Evolutionary conservation across 2,113 vertebrate genomes (phyloP), one percentile per base, ranked within the genome.

Genomic region (Sapajus apella): DNA sequence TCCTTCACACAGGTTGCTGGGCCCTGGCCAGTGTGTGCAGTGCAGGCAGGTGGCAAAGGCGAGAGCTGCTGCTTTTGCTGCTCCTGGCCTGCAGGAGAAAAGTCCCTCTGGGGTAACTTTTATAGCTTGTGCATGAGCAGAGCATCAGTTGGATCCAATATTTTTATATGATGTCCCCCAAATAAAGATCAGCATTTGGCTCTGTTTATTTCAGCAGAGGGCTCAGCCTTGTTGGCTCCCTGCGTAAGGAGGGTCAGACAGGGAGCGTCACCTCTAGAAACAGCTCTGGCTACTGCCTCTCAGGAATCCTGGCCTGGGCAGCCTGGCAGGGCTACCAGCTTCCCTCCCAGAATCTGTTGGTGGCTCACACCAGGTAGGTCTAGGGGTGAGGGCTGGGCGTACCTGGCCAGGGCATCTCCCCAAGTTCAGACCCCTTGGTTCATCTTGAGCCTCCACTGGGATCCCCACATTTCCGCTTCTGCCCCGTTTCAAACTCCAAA

Each of bases 351-450:
- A 3, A 50, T 25, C 70, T 40, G 40, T 73, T 37, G 73, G 37
- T 61, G 30, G 47, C 43, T 4, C 14, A 2, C 13, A 35, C 16
- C 58, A 73, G 91, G 64, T 64, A 20, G 61, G 77, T 40, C 16
- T 35, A 0, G 0, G 23, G 0, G 27, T 9, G 43, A 70, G n/a
- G 12, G 23, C 5, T 18, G 32, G 14, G 11, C 18, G 1, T 3
- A 3, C 12, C 58, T 16, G 66, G 43, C 87, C 2, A 6, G 76
- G 68, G 17, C 25, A 47, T 18, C 21, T 58, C 8, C 8, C 16
- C 16, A 9, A 14, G 27, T 7, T 2, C 47, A 11, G 66, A 61
- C 32, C 23, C 61, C 8, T 43, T 8, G 3, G 55, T n/a, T 45
- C n/a, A 20, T 11, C n/a, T 21, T 21, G 3, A 11, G 35, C 64